Conservation (phyloP, 2,888 invertebrate species). For the Leptinotarsa rubiginosa region DNA sequence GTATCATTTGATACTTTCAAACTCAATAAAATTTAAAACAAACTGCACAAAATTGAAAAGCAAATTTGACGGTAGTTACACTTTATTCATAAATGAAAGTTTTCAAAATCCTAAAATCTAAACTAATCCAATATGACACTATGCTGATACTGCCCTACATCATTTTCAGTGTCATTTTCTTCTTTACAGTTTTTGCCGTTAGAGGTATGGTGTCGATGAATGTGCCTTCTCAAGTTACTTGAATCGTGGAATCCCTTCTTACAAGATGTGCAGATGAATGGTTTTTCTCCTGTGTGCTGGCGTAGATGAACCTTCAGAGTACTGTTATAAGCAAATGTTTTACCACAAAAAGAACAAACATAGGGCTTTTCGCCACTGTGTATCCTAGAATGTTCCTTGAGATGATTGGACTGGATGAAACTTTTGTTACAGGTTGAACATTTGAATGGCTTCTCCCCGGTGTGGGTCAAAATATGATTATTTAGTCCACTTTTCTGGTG, state of each 20-base stretch:
- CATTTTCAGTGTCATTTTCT: neutral
- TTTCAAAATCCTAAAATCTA: neutral
- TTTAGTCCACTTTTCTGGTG: slow-evolving; percentile 56
- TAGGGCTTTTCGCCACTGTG: slow-evolving; percentile 59
- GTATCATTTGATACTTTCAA: no score
- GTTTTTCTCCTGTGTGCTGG: slow-evolving; percentile 65
- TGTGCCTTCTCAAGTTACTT: slow-evolving; percentile 49
- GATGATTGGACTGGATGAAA: slow-evolving; percentile 57
- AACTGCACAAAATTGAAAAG: no score
- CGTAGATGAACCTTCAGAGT: slow-evolving; percentile 65
- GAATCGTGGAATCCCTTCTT: slow-evolving; percentile 59
- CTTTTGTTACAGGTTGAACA: slow-evolving; percentile 64
- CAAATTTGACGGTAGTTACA: neutral
- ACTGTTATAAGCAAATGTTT: slow-evolving; percentile 64
- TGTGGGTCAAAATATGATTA: slow-evolving; percentile 58
- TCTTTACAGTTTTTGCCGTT: neutral
- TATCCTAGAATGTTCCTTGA: slow-evolving; percentile 57
- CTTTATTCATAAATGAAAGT: neutral
- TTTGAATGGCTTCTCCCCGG: slow-evolving; percentile 60
- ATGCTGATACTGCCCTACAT: neutral
- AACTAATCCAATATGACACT: neutral
- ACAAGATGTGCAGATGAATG: slow-evolving; percentile 65
- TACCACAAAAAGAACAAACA: slow-evolving; percentile 49
- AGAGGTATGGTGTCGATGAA: slow-evolving; percentile 41
- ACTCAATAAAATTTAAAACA: no score